A percentile compares a stretch with the other conserved stretches of the same genome.
These are phyloP conservation scores for Thamnaconus septentrionalis DNA, from an alignment of 2,113 vertebrate genomes.

Conservation along the genomic window DNA sequence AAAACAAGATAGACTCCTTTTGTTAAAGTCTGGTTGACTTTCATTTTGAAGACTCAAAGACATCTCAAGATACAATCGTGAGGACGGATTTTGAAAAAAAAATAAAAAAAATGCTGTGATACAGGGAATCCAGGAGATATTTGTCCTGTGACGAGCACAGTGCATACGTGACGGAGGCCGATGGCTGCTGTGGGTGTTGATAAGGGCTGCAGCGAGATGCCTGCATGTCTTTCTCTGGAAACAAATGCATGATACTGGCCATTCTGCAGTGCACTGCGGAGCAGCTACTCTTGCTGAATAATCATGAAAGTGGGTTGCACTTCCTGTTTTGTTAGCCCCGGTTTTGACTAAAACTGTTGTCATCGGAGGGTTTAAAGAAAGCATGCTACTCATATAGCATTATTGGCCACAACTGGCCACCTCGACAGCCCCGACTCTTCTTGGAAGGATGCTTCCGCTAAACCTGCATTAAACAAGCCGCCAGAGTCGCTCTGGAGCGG, in stretches of 20 bases:
- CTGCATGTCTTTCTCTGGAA: slow-evolving; percentile 61
- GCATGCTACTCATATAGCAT: not conserved
- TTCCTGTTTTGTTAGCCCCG: slow-evolving; percentile 9
- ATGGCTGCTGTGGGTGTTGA: slow-evolving; percentile 57
- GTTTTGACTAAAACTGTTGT: slow-evolving; percentile 3
- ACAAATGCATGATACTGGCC: slow-evolving; percentile 59
- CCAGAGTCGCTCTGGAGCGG: slow-evolving; percentile 21
- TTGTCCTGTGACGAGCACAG: not conserved
- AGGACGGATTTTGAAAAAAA: not conserved
- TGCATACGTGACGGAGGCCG: slow-evolving; percentile 58
- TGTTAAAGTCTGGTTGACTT: too few relatives aligned
- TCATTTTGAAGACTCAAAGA: not conserved
- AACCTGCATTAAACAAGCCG: slow-evolving; percentile 19
- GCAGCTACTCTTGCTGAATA: slow-evolving; percentile 6
- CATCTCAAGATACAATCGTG: not conserved
- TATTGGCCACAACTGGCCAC: not conserved
- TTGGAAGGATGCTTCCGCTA: slow-evolving; percentile 17
- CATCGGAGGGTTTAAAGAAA: slow-evolving; percentile 20
- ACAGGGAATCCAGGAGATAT: not conserved
- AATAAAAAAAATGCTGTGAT: not conserved
- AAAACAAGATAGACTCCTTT: too few relatives aligned
- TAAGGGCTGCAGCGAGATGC: slow-evolving; percentile 55
- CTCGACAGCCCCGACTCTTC: slow-evolving; percentile 6
- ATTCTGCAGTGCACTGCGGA: not conserved
- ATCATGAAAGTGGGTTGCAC: slow-evolving; percentile 3